Evolutionary conservation across 2,888 invertebrate species (phyloP).

Genomic region (Elmis aenea): DNA sequence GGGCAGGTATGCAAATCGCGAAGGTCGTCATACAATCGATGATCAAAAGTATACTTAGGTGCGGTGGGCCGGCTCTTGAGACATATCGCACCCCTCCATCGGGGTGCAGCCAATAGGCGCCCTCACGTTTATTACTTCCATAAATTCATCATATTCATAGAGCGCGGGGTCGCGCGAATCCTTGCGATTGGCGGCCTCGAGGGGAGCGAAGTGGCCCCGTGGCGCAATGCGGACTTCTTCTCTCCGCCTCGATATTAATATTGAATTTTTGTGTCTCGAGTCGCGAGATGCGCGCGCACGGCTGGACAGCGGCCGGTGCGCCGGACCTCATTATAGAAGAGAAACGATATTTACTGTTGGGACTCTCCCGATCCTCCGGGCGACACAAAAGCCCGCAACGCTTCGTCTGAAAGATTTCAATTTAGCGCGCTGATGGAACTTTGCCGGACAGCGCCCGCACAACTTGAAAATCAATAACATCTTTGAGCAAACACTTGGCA

Average conservation of each 20-base stretch:
- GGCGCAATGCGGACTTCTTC: conserved; percentile 54
- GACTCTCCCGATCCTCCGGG: conserved; percentile 27
- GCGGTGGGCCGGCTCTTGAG: conserved; percentile 30
- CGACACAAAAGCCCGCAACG: conserved; percentile 31
- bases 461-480: conserved; percentile 49
- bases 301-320: conserved; percentile 21
- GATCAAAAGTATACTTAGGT: conserved; percentile 24
- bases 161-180: conserved; percentile 39
- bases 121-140: conserved; percentile 73
- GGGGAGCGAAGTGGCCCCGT: conserved; percentile 46
- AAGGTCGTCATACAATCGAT: conserved; percentile 25
- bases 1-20: conserved; percentile 29
- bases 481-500: conserved; percentile 48
- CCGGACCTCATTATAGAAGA: conserved; percentile 35
- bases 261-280: conserved; percentile 69
- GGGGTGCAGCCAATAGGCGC: conserved; percentile 60
- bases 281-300: conserved; percentile 43
- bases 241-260: conserved; percentile 74
- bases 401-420: conserved; percentile 45
- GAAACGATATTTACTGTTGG: conserved; percentile 44
- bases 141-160: conserved; percentile 59
- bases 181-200: conserved; percentile 50
- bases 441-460: conserved; percentile 30
- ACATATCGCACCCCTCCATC: conserved; percentile 48
- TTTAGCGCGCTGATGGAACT: conserved; percentile 41